Percentiles rank a stretch among this genome's conserved stretches.
Conservation (phyloP, 2,888 invertebrate species). For the Oxyteleia sp. region DNA sequence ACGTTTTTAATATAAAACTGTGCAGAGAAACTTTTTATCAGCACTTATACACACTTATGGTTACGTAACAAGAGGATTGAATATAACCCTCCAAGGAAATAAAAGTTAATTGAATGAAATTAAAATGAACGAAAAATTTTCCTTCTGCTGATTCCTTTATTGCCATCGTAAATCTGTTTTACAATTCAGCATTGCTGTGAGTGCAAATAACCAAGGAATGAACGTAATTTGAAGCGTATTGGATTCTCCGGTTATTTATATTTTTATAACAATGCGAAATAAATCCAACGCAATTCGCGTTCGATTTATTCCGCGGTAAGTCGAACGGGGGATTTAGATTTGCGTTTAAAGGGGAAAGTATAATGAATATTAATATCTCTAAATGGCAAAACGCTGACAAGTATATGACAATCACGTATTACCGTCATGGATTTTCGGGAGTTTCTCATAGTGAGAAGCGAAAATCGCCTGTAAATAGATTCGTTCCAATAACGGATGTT, state of each 20-base stretch:
- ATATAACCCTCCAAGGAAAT: conserved; percentile 46
- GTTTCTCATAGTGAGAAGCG: conserved; percentile 28
- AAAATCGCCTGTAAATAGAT: conserved; percentile 77
- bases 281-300: conserved; percentile 12
- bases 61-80: conserved; percentile 43
- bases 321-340: background rate
- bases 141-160: conserved; percentile 48
- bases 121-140: conserved; percentile 51
- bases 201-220: conserved; percentile 33
- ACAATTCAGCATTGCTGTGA: conserved; percentile 28
- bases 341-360: background rate
- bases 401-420: conserved; percentile 34
- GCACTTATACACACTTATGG: conserved; percentile 39
- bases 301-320: conserved; percentile 9
- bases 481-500: conserved; percentile 73
- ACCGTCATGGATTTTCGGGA: conserved; percentile 15
- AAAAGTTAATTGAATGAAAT: conserved; percentile 64
- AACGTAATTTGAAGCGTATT: conserved; percentile 20
- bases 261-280: conserved; percentile 27
- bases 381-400: background rate
- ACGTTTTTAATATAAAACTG: conserved; percentile 43
- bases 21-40: conserved; percentile 39
- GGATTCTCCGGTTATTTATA: conserved; percentile 32
- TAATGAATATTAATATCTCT: background rate
- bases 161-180: conserved; percentile 46